Conservation (phyloP, 2,888 invertebrate species). For the Leuctra nigra region DNA sequence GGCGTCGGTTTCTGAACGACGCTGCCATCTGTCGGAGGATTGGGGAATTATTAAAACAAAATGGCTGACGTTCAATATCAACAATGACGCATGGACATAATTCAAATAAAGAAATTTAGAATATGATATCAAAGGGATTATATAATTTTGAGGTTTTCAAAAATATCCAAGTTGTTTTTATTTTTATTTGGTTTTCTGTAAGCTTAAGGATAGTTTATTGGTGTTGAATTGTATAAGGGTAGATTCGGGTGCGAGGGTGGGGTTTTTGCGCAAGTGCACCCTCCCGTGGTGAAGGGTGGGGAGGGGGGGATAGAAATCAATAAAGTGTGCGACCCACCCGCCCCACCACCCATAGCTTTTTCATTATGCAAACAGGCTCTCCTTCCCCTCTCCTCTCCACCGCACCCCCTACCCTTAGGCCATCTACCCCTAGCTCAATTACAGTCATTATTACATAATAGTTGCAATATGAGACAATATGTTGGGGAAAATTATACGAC, state of each 20-base stretch:
- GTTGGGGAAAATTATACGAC: too few species aligned
- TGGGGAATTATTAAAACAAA: not conserved
- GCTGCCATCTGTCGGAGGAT: not conserved
- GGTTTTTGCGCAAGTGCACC: not conserved
- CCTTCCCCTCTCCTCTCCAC: not conserved
- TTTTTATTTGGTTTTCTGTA: too few species aligned
- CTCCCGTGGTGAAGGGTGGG: not conserved
- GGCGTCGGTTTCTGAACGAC: too few species aligned
- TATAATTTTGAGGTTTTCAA: too few species aligned
- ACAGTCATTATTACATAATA: too few species aligned
- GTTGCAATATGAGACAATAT: too few species aligned
- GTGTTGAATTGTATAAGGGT: too few species aligned
- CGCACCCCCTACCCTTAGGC: not conserved
- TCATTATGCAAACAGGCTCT: not conserved
- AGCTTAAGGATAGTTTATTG: too few species aligned
- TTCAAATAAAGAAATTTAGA: too few species aligned
- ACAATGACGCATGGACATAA: not conserved
- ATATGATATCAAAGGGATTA: too few species aligned
- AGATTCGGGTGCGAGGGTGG: not conserved
- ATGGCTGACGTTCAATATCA: slow-evolving; percentile 7
- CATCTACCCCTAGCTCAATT: too few species aligned
- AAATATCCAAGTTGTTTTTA: too few species aligned
- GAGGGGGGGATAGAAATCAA: slow-evolving; percentile 3
- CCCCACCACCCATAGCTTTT: not conserved
- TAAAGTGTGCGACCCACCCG: not conserved